A percentile compares a stretch with the other conserved stretches of the same genome.
These are phyloP conservation scores for Rhyzopertha dominica DNA, from an alignment of 1,140 invertebrate species.

Conservation along the genomic window DNA sequence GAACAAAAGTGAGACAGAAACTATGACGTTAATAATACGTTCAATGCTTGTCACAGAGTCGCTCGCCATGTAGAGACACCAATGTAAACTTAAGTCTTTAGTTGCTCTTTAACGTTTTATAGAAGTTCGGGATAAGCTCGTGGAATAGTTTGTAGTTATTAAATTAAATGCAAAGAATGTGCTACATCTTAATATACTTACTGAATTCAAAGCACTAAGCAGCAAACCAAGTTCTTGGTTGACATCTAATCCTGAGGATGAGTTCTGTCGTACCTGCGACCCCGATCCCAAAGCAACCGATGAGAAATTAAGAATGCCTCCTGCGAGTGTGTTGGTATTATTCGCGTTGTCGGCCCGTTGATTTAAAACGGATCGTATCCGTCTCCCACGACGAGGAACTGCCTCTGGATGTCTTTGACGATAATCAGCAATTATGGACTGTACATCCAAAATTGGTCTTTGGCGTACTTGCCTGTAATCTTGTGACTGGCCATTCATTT, in stretches of 20 bases:
- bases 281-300: conserved; percentile 43
- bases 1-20: too few species aligned
- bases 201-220: conserved; percentile 32
- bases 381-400: conserved; percentile 59
- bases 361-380: conserved; percentile 49
- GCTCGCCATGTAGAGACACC: too few species aligned
- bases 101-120: too few species aligned
- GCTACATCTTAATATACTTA: conserved; percentile 33
- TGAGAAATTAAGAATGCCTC: conserved; percentile 38
- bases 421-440: conserved; percentile 78
- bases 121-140: too few species aligned
- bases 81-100: too few species aligned
- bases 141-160: too few species aligned
- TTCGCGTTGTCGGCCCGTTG: conserved; percentile 23
- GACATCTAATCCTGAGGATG: conserved; percentile 24
- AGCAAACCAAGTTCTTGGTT: conserved; percentile 35
- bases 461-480: conserved; percentile 52
- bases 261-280: conserved; percentile 43
- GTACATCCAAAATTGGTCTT: conserved; percentile 71
- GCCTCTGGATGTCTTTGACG: conserved; percentile 66
- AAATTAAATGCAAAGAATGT: too few species aligned
- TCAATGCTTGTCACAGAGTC: too few species aligned
- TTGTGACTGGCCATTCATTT: conserved; percentile 47
- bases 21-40: too few species aligned
- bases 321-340: conserved; percentile 21